Evolutionary conservation across 53 echinoderm and acorn worm genomes (phyloP).

Genomic region (Echinometra lucunter): DNA sequence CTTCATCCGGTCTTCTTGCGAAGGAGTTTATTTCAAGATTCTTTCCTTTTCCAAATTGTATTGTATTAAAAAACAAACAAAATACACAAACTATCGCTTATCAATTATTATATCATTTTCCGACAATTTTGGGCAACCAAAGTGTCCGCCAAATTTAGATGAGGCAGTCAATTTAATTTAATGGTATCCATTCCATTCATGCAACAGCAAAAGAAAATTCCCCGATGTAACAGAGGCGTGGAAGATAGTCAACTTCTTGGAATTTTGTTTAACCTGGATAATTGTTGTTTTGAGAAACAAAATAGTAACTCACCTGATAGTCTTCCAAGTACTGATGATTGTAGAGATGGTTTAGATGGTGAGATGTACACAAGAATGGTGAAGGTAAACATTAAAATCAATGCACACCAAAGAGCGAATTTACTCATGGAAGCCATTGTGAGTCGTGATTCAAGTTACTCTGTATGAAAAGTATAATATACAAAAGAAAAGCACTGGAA

Average conservation of each 20-base stretch:
- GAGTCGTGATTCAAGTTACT: not conserved
- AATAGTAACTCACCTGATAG: not conserved
- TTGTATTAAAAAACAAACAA: no score
- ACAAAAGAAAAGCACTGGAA: not conserved
- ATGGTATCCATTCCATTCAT: no score
- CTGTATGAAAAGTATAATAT: not conserved
- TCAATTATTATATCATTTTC: no score
- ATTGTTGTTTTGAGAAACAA: not conserved
- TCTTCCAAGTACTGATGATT: constrained; percentile 33
- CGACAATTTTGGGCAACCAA: no score
- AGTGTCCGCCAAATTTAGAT: no score
- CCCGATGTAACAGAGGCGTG: no score
- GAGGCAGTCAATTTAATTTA: no score
- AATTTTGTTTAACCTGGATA: no score
- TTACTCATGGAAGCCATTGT: constrained; percentile 60
- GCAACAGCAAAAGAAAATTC: no score
- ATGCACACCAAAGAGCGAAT: constrained; percentile 55
- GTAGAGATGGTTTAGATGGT: constrained; percentile 25
- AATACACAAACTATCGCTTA: no score
- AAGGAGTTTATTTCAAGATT: not conserved
- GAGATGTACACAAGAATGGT: constrained; percentile 62
- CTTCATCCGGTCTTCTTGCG: not conserved
- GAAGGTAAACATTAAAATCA: constrained; percentile 54
- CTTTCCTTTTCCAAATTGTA: no score
- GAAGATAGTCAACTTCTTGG: no score